Evolutionary conservation across 53 echinoderm and acorn worm species (phyloP), one percentile per base, ranked within the genome.

Genomic region (Temnopleurus reevesii): DNA sequence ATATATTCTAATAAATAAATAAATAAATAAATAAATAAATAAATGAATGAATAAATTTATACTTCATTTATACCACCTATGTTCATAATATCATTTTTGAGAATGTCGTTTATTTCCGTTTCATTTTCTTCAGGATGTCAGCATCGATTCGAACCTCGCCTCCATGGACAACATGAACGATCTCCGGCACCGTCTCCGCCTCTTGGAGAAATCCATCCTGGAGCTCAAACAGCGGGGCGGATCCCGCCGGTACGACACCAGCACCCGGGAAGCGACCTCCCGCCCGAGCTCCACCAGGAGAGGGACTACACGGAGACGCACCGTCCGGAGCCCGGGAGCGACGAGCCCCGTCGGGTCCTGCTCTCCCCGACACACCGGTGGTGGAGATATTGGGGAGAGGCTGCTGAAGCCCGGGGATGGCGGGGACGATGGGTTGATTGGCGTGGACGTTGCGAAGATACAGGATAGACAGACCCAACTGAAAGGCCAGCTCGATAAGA

Each of bases 161-260:
- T 47, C 88, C 27, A 46, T 87, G 30, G 88, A 87, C 33, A 87
- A 66, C 53, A 87, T 87, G 66, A 66, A 87, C 46, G 88, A 87
- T 35, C 88, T 87, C 13, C 88, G 88, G 18, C 88, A 87, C 51
- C 88, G 88, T n/a, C 88, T 87, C 18, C 88, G 88, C 23, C 88
- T 87, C 88, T 71, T 87, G 53, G 88, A 87, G 35, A 87, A 87
- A 46, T 87, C 88, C 88, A 87, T 87, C 53, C 26, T 66, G 1
- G 88, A 87, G 17, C 71, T 87, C 33, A 51, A 54, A 34, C 83
- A 47, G 33, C 51, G 83, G 18, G 54, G 55, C 1, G 25, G 51
- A 9, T 47, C 49, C n/a, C 55, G 35, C 27, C 60, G 60, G 5
- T 79, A 79, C 51, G 12, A 12, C 47, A 51, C 8, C 15, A 6